Conservation (phyloP, 2,113 vertebrate species). For the Pituophis catenifer region DNA sequence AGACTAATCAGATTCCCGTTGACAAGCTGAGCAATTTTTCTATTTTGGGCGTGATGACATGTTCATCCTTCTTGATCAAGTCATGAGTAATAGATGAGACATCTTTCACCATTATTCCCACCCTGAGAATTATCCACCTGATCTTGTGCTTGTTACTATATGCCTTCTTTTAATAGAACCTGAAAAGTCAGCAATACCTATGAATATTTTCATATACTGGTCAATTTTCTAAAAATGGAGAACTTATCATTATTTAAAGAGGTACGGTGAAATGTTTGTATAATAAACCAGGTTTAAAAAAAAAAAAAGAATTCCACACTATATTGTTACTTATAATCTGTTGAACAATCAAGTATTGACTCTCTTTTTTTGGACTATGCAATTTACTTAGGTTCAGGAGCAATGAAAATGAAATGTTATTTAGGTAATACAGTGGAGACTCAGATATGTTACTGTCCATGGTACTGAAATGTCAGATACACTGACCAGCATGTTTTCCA, state of each 20-base stretch:
- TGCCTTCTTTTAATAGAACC: constrained; percentile 37
- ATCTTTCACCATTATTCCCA: constrained; percentile 36
- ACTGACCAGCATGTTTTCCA: not conserved
- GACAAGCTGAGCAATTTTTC: constrained; percentile 53
- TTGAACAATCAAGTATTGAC: not conserved
- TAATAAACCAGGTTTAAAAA: not conserved
- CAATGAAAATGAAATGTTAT: not conserved
- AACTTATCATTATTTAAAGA: not conserved
- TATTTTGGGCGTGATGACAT: constrained; percentile 48
- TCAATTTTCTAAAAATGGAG: not conserved
- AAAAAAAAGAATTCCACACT: not conserved
- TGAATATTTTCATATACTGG: constrained; percentile 30
- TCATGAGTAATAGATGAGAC: constrained; percentile 41
- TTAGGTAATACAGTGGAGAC: not conserved
- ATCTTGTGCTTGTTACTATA: not conserved
- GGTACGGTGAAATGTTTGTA: constrained; percentile 10
- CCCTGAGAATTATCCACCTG: constrained; percentile 19
- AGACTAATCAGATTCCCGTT: constrained; percentile 55
- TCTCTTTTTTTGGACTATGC: not conserved
- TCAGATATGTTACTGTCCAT: not conserved
- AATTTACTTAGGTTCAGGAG: not conserved
- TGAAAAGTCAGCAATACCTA: not conserved
- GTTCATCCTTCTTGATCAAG: constrained; percentile 46
- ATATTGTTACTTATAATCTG: not conserved
- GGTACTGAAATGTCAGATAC: not conserved